Conservation (phyloP, 2,888 invertebrate species). For the Flexamia atlantica region DNA sequence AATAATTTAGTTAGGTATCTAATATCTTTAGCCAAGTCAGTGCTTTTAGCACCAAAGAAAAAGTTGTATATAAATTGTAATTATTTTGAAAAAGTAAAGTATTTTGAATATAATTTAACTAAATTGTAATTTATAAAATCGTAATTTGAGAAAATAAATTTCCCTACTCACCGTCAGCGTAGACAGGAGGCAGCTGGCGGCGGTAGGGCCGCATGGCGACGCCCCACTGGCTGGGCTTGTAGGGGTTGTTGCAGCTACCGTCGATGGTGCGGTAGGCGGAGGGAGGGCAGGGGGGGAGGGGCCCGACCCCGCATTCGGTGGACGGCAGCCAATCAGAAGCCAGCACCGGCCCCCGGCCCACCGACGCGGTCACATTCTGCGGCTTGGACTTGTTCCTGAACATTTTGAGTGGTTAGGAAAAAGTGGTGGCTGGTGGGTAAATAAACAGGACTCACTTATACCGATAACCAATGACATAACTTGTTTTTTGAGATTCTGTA, state of each 20-base stretch:
- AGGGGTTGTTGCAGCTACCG: slow-evolving; percentile 87
- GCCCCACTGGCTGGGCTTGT: slow-evolving; percentile 82
- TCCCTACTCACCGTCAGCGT: slow-evolving; percentile 84
- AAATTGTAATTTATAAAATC: too few species aligned
- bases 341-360: slow-evolving; percentile 63
- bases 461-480: too few species aligned
- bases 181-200: slow-evolving; percentile 85
- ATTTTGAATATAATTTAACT: too few species aligned
- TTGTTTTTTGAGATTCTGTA: too few species aligned
- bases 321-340: slow-evolving; percentile 59
- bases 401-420: not conserved
- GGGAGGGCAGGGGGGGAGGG: slow-evolving; percentile 73
- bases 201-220: slow-evolving; percentile 86
- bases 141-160: too few species aligned
- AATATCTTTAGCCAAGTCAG: too few species aligned
- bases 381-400: slow-evolving; percentile 39
- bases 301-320: slow-evolving; percentile 69
- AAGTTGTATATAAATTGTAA: too few species aligned
- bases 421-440: too few species aligned
- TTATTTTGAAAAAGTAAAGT: too few species aligned
- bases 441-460: too few species aligned
- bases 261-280: slow-evolving; percentile 81
- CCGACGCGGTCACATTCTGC: slow-evolving; percentile 16
- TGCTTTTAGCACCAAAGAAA: too few species aligned
- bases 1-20: too few species aligned